Base-by-base conservation (phyloP, 2,113 vertebrate genomes). In the Brachyhypopomus gauderio region DNA sequence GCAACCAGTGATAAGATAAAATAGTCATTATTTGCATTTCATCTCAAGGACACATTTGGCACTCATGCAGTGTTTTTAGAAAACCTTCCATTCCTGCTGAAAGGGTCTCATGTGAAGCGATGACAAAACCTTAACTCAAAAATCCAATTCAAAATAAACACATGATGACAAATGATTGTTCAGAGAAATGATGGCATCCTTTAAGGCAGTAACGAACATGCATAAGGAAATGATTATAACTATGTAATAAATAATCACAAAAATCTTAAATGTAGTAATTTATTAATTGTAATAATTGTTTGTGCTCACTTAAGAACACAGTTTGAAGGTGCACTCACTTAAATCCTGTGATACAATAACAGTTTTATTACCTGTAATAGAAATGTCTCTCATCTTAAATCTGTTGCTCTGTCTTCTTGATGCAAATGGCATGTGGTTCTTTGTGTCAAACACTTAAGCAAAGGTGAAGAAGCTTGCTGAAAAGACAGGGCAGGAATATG, bases 281-380 rank as follows among this genome's bases (percentile, higher is more conserved):
- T 48, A 11, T 52, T 30, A 30, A 30, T 2, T 2, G 30, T 30
- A 30, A 30, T n/a, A 11, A 8, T 41, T 41, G 7, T 41, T 45
- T 45, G 12, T 11, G 9, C 14, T 36, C 30, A 8, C 64, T 38
- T 69, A 17, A 69, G 30, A 69, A 36, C 20, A 2, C 5, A 41
- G 20, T 20, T 41, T 41, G 36, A 70, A 70, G 38, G 66, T 34
- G 30, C 66, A 41, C 30, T n/a, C 34, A 41, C 36, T 22, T 70
- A 34, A 41, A 38, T 70, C 66, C 66, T 70, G 4, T 41, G 17
- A n/a, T 38, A 70, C 36, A 38, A 69, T 7, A 38, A 19, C 64
- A n/a, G 66, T 70, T 70, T 70, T 34, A 41, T 70, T 70, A 36
- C 34, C 36, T 67, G 34, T 67, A 22, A n/a, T 75, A 75, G 19